Percentiles rank a stretch among this genome's conserved stretches.
These are phyloP conservation scores for Plagiodera versicolora DNA, from an alignment of 2,888 invertebrate species.

Conservation along the genomic window DNA sequence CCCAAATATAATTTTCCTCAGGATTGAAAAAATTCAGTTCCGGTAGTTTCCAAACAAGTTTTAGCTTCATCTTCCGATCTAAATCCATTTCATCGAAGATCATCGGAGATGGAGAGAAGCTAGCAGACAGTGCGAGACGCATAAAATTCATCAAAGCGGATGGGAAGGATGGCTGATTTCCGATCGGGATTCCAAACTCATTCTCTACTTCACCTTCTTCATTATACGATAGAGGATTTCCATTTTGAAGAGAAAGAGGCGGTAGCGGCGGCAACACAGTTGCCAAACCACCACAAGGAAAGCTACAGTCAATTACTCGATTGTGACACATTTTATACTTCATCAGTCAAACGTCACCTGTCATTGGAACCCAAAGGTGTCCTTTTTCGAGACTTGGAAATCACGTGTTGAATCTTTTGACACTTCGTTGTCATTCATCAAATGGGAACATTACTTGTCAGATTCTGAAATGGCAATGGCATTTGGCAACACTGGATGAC, in stretches of 20 bases:
- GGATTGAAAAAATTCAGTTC: too few relatives aligned
- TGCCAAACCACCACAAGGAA: neutral
- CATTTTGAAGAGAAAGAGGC: conserved; percentile 40
- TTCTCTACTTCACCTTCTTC: conserved; percentile 48
- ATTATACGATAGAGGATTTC: conserved; percentile 51
- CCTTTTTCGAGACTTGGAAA: too few relatives aligned
- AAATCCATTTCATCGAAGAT: conserved; percentile 30
- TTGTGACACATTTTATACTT: too few relatives aligned
- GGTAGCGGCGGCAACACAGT: neutral
- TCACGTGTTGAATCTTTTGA: too few relatives aligned
- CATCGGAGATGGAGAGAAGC: conserved; percentile 35
- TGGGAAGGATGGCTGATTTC: conserved; percentile 29
- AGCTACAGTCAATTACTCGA: too few relatives aligned
- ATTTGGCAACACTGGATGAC: neutral
- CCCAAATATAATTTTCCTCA: too few relatives aligned
- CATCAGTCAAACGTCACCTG: too few relatives aligned
- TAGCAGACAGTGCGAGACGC: conserved; percentile 35
- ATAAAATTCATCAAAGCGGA: conserved; percentile 54
- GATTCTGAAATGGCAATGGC: too few relatives aligned
- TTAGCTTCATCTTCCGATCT: conserved; percentile 21
- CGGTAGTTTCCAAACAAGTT: neutral
- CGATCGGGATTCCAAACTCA: conserved; percentile 38
- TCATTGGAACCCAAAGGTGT: too few relatives aligned
- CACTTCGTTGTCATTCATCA: too few relatives aligned
- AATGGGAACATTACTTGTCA: too few relatives aligned